These are phyloP conservation scores for Chymomyza procnemis DNA, from an alignment of 2,888 invertebrate species.

Conservation along the genomic window DNA sequence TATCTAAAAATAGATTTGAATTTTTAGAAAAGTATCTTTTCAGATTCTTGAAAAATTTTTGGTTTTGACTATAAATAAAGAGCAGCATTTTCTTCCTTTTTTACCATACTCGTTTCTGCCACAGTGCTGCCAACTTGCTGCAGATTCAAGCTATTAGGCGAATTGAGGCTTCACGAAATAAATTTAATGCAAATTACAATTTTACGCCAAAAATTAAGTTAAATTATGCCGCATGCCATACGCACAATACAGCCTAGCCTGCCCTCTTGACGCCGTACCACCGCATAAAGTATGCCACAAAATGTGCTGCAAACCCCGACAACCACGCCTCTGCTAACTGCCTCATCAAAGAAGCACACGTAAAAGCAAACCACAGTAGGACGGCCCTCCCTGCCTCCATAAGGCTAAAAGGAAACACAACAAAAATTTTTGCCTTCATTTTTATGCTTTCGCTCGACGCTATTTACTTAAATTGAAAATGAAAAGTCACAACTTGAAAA, in stretches of 20 bases:
- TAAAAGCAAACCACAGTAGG: neutral
- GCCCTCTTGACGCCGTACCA: slow-evolving; percentile 33
- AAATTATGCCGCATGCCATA: slow-evolving; percentile 67
- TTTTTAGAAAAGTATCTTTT: too few species aligned
- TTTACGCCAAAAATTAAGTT: slow-evolving; percentile 68
- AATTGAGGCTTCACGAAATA: slow-evolving; percentile 37
- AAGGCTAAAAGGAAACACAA: neutral
- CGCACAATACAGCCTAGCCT: slow-evolving; percentile 21
- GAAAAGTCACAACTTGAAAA: slow-evolving; percentile 73
- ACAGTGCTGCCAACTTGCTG: neutral
- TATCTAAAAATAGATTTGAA: too few species aligned
- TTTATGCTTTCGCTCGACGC: slow-evolving; percentile 9
- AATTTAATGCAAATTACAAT: slow-evolving; percentile 72
- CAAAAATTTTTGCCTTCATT: neutral
- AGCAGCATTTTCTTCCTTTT: too few species aligned
- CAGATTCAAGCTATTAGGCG: neutral
- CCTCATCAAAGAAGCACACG: slow-evolving; percentile 12
- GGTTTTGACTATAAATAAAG: too few species aligned
- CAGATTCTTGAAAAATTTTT: too few species aligned
- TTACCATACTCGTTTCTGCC: neutral
- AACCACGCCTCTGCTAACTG: slow-evolving; percentile 50
- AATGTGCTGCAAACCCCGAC: slow-evolving; percentile 47
- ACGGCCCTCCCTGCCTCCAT: too few species aligned
- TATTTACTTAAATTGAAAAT: slow-evolving; percentile 55
- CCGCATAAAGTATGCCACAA: slow-evolving; percentile 52